Evolutionary conservation across 2,113 vertebrate genomes (phyloP), one percentile per base, ranked within the genome.

Genomic region (Garra rufa): DNA sequence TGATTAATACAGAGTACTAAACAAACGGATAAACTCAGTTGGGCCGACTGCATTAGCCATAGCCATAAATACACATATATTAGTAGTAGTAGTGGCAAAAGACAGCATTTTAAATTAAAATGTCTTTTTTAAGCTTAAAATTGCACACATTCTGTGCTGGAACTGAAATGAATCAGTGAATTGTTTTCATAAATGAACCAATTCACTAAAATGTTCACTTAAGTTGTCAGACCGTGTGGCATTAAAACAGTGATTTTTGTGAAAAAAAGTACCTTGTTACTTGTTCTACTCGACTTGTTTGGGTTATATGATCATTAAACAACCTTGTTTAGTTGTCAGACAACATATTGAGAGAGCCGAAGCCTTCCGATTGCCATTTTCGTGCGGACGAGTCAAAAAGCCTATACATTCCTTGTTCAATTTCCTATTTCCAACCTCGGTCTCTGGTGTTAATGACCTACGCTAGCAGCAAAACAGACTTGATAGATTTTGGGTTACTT

Each of bases 401-500:
- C n/a, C 13, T 43, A 5, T 13, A 61, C 76, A 43, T 15, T 41
- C n/a, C 59, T 46, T 21, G 57, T 63, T 65, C 41, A 65, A 30
- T 65, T 80, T 63, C 57, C 57, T 13, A 26, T 65, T 43, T 26
- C 34, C 11, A 63, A 44, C 8, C 9, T 10, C 14, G 7, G 52
- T 26, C 34, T 43, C 44, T 75, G 43, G 8, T 75, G 44, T 48
- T 50, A 75, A 75, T 50, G 73, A 75, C 73, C 73, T 30, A 19
- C 4, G 14, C 73, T 50, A 19, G 73, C 26, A 48, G 76, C 41
- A 65, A 67, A 80, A 19, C 77, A 80, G 77, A 48, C 26, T 44
- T 80, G 77, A 48, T 44, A 15, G 10, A 67, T 80, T 65, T 75
- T 3, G 30, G 26, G 41, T 48, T 48, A 46, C 59, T 21, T 46